Base-by-base conservation (phyloP, 2,888 invertebrate species). In the Mythimna loreyi region DNA sequence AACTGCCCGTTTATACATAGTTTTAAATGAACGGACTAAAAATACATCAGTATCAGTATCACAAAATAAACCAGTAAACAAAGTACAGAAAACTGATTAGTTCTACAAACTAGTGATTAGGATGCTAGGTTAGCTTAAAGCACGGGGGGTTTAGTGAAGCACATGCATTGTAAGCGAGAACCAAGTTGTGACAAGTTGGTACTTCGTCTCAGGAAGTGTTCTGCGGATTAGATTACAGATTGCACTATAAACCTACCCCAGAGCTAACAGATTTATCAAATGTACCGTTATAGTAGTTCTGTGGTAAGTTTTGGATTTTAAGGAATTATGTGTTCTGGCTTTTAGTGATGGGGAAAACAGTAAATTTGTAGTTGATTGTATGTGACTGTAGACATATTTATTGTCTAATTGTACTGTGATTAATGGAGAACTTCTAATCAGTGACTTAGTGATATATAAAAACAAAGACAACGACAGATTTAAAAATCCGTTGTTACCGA, bases 151-250 rank as follows among this genome's bases (percentile, higher is more conserved):
- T 66, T 75, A 65, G 57, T 65, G 53, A 52, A 67, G 65, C 78
- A 70, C 62, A 68, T 85, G 85, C 85, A 89, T 86, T 86, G 85
- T 88, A 84, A 88, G 83, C 78, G 82, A 84, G 85, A 86, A 86
- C 82, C 83, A 85, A 80, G 82, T 81, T 84, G 85, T 87, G 86
- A 88, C 86, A 88, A 90, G 88, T 90, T 89, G 77, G 86, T 85
- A 87, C 89, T 91, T 90, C 87, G 87, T 90, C 88, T 82, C 81
- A 69, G 84, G 86, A 87, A 87, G 87, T 87, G 85, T 85, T 85
- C 85, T 85, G 78, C 85, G 89, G 92, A 92, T 92, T 91, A 90
- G 86, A 91, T 89, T 89, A 84, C 86, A 90, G 88, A 90, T 92
- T 89, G 89, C 85, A 86, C 86, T 86, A 87, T 88, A 90, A 89